Conservation (phyloP, 2,113 vertebrate genomes). For the Alouatta palliata region DNA sequence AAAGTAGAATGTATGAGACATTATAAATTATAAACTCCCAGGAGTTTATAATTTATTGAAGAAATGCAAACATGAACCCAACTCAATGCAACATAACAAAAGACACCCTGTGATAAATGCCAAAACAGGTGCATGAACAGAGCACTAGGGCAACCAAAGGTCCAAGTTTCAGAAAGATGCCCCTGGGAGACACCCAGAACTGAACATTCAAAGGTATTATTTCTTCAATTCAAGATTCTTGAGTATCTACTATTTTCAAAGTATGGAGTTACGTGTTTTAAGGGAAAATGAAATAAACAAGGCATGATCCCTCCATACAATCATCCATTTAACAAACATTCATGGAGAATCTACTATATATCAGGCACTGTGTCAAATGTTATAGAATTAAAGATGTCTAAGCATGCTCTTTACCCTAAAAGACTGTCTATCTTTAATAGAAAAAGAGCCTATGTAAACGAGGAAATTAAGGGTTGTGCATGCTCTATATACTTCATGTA, state of each 20-base stretch:
- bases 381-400: neutral
- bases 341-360: neutral
- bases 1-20: neutral
- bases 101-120: neutral
- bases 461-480: neutral
- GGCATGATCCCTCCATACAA: neutral
- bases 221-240: neutral
- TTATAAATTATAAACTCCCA: neutral
- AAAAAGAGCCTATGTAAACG: neutral
- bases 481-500: neutral
- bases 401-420: neutral
- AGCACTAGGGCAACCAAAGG: neutral
- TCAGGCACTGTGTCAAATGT: neutral
- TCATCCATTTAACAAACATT: neutral
- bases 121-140: neutral
- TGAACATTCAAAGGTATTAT: neutral
- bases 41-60: neutral
- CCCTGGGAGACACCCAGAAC: neutral
- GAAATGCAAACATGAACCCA: neutral
- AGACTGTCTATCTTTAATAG: neutral
- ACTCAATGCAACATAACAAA: neutral
- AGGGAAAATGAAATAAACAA: neutral
- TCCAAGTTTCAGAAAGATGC: neutral
- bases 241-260: neutral
- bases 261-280: neutral